Percentiles rank a stretch among this genome's conserved stretches.
Conservation (phyloP, 2,888 invertebrate genomes). For the Idaea biselata region DNA sequence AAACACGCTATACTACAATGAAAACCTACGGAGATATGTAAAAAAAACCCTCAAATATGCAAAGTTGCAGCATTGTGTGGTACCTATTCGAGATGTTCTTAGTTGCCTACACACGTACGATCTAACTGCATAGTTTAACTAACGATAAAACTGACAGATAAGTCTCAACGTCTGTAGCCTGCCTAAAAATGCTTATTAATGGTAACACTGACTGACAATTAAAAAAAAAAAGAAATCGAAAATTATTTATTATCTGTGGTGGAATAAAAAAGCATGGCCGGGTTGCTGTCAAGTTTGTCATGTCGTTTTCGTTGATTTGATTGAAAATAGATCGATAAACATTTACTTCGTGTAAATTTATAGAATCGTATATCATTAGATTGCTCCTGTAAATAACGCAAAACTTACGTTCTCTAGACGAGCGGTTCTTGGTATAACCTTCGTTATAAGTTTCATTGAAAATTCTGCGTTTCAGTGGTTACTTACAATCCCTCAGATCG, state of each 20-base stretch:
- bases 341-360: conserved; percentile 27
- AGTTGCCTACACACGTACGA: too few relatives aligned
- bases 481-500: neutral
- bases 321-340: conserved; percentile 61
- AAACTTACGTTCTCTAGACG: neutral
- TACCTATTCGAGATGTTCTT: too few relatives aligned
- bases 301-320: conserved; percentile 41
- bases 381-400: neutral
- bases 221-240: neutral
- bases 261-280: conserved; percentile 1
- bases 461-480: conserved; percentile 8
- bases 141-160: too few relatives aligned
- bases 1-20: too few relatives aligned
- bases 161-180: too few relatives aligned
- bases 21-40: too few relatives aligned
- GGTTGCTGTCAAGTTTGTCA: conserved; percentile 25
- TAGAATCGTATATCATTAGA: neutral
- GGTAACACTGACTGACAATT: neutral
- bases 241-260: conserved; percentile 18
- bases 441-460: conserved; percentile 18
- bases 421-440: neutral
- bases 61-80: too few relatives aligned
- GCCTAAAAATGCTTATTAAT: too few relatives aligned
- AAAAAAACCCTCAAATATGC: too few relatives aligned
- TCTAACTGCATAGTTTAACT: too few relatives aligned